These are phyloP conservation scores for Anarrhichthys ocellatus DNA, from an alignment of 2,113 vertebrate species.

Conservation along the genomic window DNA sequence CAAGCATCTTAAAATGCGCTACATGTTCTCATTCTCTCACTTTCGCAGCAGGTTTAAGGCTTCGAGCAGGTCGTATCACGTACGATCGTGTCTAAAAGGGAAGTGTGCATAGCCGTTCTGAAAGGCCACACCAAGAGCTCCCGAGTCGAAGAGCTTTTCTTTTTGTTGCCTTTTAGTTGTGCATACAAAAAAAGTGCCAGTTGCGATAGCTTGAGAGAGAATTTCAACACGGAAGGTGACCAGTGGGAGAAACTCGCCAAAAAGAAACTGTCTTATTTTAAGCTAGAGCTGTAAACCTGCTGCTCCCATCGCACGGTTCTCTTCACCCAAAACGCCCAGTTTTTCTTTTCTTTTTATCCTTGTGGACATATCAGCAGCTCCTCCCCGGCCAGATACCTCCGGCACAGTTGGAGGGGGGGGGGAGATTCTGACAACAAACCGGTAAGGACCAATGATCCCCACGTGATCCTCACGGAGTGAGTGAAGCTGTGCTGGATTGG, in stretches of 20 bases:
- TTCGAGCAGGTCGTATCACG: background rate
- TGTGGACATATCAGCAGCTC: conserved; percentile 23
- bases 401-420: conserved; percentile 4
- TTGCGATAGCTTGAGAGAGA: background rate
- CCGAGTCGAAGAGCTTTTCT: background rate
- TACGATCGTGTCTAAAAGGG: background rate
- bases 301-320: background rate
- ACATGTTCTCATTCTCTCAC: background rate
- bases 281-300: conserved; percentile 3
- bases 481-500: conserved; percentile 46
- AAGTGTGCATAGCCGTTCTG: background rate
- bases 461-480: conserved; percentile 25
- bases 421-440: conserved; percentile 14
- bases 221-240: conserved; percentile 44
- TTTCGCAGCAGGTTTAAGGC: background rate
- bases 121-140: background rate
- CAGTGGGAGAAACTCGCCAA: background rate
- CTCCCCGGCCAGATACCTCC: conserved; percentile 20
- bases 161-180: background rate
- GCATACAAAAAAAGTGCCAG: background rate
- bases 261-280: background rate
- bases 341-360: background rate
- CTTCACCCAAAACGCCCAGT: background rate
- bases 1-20: too few relatives aligned
- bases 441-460: conserved; percentile 33